A percentile compares a stretch with the other conserved stretches of the same genome.
Evolutionary conservation across 2,797 vertebrate genomes (phyloP).

Genomic region (Phoxinus dragarum): DNA sequence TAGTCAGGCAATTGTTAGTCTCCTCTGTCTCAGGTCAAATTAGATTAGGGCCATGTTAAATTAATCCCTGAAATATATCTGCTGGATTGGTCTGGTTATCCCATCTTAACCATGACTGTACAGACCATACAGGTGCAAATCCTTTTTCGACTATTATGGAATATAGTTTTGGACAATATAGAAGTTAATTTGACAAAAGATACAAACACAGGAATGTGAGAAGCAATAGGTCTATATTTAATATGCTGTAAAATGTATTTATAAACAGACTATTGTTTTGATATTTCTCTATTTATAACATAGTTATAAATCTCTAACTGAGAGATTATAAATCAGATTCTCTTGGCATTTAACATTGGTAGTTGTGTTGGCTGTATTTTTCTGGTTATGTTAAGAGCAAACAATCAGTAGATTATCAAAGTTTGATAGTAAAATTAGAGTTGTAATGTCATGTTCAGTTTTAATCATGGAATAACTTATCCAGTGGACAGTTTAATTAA

Average conservation of each 20-base stretch:
- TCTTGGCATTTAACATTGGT: neutral
- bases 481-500: neutral
- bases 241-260: neutral
- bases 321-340: slow-evolving; percentile 25
- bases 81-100: slow-evolving; percentile 49
- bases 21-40: slow-evolving; percentile 56
- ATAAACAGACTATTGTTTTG: neutral
- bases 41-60: slow-evolving; percentile 57
- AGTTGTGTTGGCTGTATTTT: neutral
- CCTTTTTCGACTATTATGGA: neutral
- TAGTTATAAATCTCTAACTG: neutral
- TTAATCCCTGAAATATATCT: slow-evolving; percentile 58
- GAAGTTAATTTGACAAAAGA: neutral
- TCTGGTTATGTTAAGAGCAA: neutral
- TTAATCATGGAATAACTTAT: neutral
- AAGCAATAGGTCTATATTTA: neutral
- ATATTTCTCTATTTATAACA: neutral
- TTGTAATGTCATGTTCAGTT: neutral
- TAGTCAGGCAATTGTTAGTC: slow-evolving; percentile 44
- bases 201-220: neutral
- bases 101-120: slow-evolving; percentile 38
- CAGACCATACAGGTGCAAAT: slow-evolving; percentile 32
- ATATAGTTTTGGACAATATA: neutral
- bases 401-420: neutral
- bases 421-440: neutral